Base-by-base conservation (phyloP, 2,797 vertebrate genomes). In the Scolopax rusticola region DNA sequence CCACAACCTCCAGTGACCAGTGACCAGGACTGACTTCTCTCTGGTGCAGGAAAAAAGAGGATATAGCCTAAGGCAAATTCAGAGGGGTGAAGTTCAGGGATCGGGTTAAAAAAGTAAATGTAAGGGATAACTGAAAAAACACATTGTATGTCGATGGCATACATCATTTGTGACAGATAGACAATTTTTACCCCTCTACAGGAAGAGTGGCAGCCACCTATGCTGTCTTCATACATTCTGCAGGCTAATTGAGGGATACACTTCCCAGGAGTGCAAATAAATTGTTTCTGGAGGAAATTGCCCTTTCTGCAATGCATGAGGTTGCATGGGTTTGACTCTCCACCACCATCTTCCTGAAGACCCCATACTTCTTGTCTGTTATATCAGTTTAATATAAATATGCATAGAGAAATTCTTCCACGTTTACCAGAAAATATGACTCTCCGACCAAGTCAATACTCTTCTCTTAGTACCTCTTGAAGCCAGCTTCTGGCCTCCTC, bases 401-500 rank as follows among this genome's bases (percentile, higher is more conserved):
- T 38, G 2, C 27, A 30, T 7, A 25, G 19, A 68, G 8, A 56
- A 56, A 33, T 33, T 68, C 3, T 60, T 76, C 20, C 4, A 1
- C 9, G 41, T 4, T 76, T 10, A 60, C 23, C 7, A 19, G 23
- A 38, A 77, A 56, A 67, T 23, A 47, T 20, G 5, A 16, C 12
- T 45, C 3, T 3, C 3, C 2, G 7, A 43, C 3, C 7, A 65
- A 19, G 6, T 11, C 12, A 50, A n/a, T 7, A 2, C 1, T 6
- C 11, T 23, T 82, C 80, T 15, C 23, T 12, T 20, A 51, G 11
- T 7, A 20, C 6, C 6, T 48, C 24, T 45, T 47, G 68, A 65
- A 70, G 12, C 1, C 16, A 32, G 0, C 2, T 53, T 76, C 20
- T 48, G n/a, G 4, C 32, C 9, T 79, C 7, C 3, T 65, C 12